These are phyloP conservation scores for Drosophila peninsularis DNA, from an alignment of 2,888 invertebrate genomes.

Conservation along the genomic window DNA sequence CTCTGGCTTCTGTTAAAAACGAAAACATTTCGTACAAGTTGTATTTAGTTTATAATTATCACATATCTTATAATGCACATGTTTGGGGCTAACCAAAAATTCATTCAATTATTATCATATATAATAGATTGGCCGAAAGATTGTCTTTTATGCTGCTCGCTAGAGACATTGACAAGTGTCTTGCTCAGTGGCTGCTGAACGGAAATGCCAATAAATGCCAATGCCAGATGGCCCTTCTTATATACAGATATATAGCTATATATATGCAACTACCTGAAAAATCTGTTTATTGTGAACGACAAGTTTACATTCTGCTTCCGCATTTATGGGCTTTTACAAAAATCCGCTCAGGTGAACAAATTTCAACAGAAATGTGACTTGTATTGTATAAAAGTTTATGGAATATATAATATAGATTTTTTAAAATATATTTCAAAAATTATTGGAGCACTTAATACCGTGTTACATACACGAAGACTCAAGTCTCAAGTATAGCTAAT, in stretches of 20 bases:
- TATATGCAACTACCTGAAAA: conserved; percentile 35
- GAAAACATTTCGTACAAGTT: conserved; percentile 31
- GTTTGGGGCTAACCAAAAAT: neutral
- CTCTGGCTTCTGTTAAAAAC: conserved; percentile 26
- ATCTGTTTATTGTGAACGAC: conserved; percentile 39
- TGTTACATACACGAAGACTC: neutral
- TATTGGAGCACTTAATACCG: neutral
- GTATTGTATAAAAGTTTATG: neutral
- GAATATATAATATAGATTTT: neutral
- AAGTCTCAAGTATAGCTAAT: neutral
- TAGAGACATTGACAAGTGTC: conserved; percentile 61
- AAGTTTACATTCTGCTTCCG: conserved; percentile 1
- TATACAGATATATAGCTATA: neutral
- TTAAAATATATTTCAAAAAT: neutral
- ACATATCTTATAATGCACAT: conserved; percentile 39
- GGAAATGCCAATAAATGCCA: conserved; percentile 68
- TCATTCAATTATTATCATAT: conserved; percentile 26
- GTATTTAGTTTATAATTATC: conserved; percentile 50
- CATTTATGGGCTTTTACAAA: conserved; percentile 9
- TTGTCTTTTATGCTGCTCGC: conserved; percentile 23
- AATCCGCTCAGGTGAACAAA: conserved; percentile 2
- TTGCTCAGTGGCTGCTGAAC: conserved; percentile 36
- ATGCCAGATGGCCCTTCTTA: conserved; percentile 31
- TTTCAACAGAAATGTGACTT: conserved; percentile 9
- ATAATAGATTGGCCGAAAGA: conserved; percentile 12